Evolutionary conservation across 2,888 invertebrate genomes (phyloP), one percentile per base, ranked within the genome.

Genomic region (Folsomia candida): DNA sequence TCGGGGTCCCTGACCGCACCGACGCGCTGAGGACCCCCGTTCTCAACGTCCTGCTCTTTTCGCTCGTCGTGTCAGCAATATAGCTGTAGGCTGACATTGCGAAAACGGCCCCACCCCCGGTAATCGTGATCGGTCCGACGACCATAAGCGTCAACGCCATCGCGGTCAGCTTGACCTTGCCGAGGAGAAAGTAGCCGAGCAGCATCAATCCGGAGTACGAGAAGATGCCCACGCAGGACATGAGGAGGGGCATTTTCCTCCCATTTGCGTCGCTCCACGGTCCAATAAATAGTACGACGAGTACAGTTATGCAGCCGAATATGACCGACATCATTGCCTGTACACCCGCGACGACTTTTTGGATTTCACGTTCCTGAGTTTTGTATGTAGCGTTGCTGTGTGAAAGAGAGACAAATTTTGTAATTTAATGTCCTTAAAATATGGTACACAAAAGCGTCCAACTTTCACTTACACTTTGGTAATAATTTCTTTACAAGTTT

Each of bases 1-100:
- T 18, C 11, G 74, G 74, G 2, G 70, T 69, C 0, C 76, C 76
- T 3, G 70, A 51, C 2, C 66, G 58, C 11, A 66, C 60, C 0
- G 68, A 67, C 11, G 73, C 72, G 1, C 64, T 60, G 11, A 88
- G 84, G 11, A 88, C 80, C n/a, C 88, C 89, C 59, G 89, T 84
- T 79, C 88, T 83, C 60, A 88, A 84, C 1, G 89, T 89, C 26
- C 89, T 84, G 74, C 86, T 84, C 76, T 88, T 87, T 25, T 86
- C 70, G 1, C 86, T 84, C 58, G 88, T 78, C 14, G 74, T 76
- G 65, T 80, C 80, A 1, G 77, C 75, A 14, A 78, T 63, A 51
- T 80, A 78, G 47, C 77, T 77, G 51, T 73, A 68, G 2, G 79
- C 78, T 14, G 79, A 76, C 79, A 80, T 77, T 67, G 76, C 70